phyloP scores from a whole-genome alignment of 2,797 vertebrate genomes.

The Gymnothorax reevesii region DNA sequence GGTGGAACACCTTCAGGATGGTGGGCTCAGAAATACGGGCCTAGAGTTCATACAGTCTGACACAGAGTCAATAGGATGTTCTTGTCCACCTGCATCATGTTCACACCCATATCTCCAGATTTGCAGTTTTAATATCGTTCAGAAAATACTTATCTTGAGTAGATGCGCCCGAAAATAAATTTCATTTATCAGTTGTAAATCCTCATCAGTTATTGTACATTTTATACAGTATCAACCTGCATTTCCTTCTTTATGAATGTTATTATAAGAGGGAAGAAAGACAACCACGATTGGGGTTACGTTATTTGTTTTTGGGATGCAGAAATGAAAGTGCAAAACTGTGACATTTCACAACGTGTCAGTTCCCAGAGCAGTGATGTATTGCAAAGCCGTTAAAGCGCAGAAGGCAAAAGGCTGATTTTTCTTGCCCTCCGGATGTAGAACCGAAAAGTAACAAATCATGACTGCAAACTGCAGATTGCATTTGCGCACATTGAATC shows the following conservation, averaged over 20 bases:
- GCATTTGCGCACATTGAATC: constrained; percentile 16
- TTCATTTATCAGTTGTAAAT: neutral
- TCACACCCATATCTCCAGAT: neutral
- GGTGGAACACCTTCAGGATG: neutral
- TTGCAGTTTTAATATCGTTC: neutral
- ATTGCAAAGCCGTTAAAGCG: constrained; percentile 13
- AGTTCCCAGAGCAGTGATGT: constrained; percentile 18
- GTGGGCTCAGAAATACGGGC: neutral
- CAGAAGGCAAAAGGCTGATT: constrained; percentile 10
- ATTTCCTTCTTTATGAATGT: constrained; percentile 10
- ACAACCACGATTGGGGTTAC: too few species aligned
- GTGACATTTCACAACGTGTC: constrained; percentile 21
- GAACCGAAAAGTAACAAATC: constrained; percentile 9
- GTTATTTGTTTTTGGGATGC: neutral
- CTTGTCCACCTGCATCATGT: neutral
- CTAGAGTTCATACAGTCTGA: neutral
- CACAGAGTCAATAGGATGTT: neutral
- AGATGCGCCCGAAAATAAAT: neutral
- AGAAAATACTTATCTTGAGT: neutral
- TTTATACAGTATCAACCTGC: neutral
- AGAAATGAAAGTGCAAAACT: neutral
- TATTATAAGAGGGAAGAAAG: neutral
- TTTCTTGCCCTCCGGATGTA: constrained; percentile 29
- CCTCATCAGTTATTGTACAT: neutral
- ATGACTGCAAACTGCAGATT: constrained; percentile 16